Evolutionary conservation across 2,888 invertebrate species (phyloP), one percentile per base, ranked within the genome.

Genomic region (Cryptocheilus praepositus): DNA sequence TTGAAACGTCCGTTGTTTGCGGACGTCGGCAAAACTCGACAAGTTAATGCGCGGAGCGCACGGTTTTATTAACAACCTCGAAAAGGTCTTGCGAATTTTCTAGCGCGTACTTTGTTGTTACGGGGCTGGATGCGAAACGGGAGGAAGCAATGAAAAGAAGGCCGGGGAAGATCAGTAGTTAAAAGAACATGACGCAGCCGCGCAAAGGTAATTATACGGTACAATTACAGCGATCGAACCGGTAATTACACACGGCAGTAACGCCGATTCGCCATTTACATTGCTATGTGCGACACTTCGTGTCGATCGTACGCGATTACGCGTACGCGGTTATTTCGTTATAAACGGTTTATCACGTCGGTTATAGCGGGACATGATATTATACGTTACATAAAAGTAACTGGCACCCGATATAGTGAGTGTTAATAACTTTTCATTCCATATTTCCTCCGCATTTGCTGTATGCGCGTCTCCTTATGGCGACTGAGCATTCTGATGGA

Each of bases 21-120:
- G 36, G 36, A 36, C 36, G 36, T 36, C 11, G 1, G 36, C 11
- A 36, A 7, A 36, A 36, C 11, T 36, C 36, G 3, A 36, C 36
- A 11, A 36, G 36, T 36, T 36, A 36, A 36, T 54, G 67, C 66
- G 36, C 59, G 60, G 49, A 45, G 58, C 62, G 49, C 62, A 36
- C 61, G 61, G 67, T 69, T 74, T 74, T 77, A 77, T 77, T 77
- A 77, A 77, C 70, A 77, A 36, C 70, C 60, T 63, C 64, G 74
- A 72, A 64, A 71, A 73, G 68, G 63, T 28, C 22, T 45, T 44
- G 13, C 73, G 73, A 77, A 77, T 63, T 74, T 73, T 72, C 61
- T 19, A 19, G 43, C 44, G 36, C 70, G 62, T 62, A 67, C 71
- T 73, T 64, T 64, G 73, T 73, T 77, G 75, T 77, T 77, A 61